A percentile compares a stretch with the other conserved stretches of the same genome.
Evolutionary conservation across 2,888 invertebrate species (phyloP).

Genomic region (Melipona beecheii): DNA sequence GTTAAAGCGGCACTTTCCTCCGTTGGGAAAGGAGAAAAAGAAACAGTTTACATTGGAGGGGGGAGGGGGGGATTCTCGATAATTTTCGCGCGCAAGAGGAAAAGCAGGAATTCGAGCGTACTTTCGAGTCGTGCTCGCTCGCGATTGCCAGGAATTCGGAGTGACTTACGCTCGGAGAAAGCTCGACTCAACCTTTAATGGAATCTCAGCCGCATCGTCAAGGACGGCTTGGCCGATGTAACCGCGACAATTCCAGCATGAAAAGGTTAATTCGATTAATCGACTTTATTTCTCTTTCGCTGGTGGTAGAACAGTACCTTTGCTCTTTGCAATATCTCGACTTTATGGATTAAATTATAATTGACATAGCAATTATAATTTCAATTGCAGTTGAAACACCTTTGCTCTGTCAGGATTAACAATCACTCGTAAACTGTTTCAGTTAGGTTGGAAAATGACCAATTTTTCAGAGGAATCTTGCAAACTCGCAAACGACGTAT

Average conservation of each 20-base stretch:
- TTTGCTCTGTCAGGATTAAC: no score
- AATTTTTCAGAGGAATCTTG: no score
- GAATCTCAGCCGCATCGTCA: conserved; percentile 65
- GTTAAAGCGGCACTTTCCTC: neutral
- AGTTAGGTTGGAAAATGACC: no score
- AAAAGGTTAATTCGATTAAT: conserved; percentile 64
- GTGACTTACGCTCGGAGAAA: conserved; percentile 70
- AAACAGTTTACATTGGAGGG: neutral
- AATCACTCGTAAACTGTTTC: no score
- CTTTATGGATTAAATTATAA: no score
- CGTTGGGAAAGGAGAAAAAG: neutral
- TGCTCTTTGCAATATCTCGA: no score
- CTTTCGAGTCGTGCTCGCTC: conserved; percentile 42
- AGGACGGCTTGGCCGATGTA: conserved; percentile 64
- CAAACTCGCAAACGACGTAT: no score
- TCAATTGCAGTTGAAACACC: no score
- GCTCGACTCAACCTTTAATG: conserved; percentile 66
- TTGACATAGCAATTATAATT: no score
- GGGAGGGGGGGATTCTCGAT: neutral
- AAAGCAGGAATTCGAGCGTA: conserved; percentile 40
- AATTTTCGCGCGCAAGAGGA: conserved; percentile 43
- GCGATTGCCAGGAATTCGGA: conserved; percentile 59
- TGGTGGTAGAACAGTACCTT: neutral
- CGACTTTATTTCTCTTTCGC: neutral
- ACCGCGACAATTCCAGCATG: conserved; percentile 53